These are phyloP conservation scores for Chrysoperla carnea DNA, from an alignment of 1,140 invertebrate genomes.

Conservation along the genomic window DNA sequence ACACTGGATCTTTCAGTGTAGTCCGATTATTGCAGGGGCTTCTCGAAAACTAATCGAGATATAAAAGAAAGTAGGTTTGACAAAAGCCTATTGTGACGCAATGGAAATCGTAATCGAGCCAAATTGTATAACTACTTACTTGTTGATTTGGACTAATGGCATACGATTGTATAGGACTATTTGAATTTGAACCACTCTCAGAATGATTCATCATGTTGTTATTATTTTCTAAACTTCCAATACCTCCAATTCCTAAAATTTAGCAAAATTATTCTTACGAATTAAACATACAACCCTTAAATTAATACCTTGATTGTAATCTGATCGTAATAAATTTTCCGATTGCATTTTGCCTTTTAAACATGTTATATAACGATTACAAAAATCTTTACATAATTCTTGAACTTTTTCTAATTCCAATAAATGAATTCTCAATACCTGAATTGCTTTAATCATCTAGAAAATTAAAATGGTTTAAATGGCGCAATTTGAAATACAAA, in stretches of 20 bases:
- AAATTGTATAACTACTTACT: conserved; percentile 9
- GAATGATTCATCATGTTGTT: conserved; percentile 20
- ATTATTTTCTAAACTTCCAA: conserved; percentile 6
- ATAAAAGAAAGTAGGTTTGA: no score
- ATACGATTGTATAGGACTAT: conserved; percentile 21
- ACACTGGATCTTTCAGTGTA: no score
- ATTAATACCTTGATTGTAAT: conserved; percentile 34
- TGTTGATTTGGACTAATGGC: conserved; percentile 16
- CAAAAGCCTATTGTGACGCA: no score
- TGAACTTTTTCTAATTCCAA: conserved; percentile 92
- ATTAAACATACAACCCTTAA: neutral
- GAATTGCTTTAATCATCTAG: conserved; percentile 94
- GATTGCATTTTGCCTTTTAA: conserved; percentile 95
- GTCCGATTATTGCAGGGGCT: no score
- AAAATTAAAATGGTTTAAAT: conserved; percentile 12
- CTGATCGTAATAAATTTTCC: conserved; percentile 69
- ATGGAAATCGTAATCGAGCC: neutral
- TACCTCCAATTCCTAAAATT: neutral
- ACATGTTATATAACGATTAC: conserved; percentile 88
- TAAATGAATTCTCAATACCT: conserved; percentile 90
- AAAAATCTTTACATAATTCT: conserved; percentile 93
- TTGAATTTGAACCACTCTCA: conserved; percentile 21
- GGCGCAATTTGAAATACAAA: neutral
- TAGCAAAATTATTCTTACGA: neutral
- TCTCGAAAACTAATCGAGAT: no score